phyloP scores from a whole-genome alignment of 2,888 invertebrate genomes.

The Metellina segmentata region DNA sequence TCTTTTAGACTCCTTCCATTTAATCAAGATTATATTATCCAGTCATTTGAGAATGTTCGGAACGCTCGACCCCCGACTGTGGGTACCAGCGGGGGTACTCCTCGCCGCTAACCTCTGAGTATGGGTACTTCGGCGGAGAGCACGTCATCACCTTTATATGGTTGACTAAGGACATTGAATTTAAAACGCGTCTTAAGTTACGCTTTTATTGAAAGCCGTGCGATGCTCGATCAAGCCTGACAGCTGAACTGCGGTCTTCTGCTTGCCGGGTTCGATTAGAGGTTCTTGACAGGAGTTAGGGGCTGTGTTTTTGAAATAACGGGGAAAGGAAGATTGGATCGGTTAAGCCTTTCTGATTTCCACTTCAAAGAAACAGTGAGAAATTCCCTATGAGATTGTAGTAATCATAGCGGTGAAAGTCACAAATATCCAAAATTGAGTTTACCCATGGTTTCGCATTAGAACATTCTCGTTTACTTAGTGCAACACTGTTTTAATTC shows the following conservation, averaged over 20 bases:
- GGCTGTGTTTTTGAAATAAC: too few species aligned
- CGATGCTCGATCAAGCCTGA: constrained; percentile 31
- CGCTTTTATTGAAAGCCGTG: constrained; percentile 17
- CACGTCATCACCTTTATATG: constrained; percentile 29
- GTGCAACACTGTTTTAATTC: too few species aligned
- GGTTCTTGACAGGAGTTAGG: background rate
- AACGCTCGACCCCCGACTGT: constrained; percentile 19
- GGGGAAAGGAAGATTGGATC: too few species aligned
- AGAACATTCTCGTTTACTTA: too few species aligned
- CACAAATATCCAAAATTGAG: too few species aligned
- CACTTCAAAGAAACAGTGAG: too few species aligned
- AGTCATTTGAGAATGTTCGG: constrained; percentile 51
- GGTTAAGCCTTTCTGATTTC: too few species aligned
- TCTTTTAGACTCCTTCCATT: constrained; percentile 17
- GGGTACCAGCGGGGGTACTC: constrained; percentile 19
- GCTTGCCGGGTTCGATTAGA: background rate
- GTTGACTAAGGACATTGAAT: constrained; percentile 22
- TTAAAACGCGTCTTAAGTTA: constrained; percentile 6
- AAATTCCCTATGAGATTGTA: too few species aligned
- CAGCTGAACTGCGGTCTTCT: background rate
- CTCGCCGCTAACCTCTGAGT: background rate
- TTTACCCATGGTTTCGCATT: too few species aligned
- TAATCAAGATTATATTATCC: constrained; percentile 62
- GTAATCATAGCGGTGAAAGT: too few species aligned
- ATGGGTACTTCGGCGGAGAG: background rate